Conservation (phyloP, 2,888 invertebrate species). For the Actias luna region DNA sequence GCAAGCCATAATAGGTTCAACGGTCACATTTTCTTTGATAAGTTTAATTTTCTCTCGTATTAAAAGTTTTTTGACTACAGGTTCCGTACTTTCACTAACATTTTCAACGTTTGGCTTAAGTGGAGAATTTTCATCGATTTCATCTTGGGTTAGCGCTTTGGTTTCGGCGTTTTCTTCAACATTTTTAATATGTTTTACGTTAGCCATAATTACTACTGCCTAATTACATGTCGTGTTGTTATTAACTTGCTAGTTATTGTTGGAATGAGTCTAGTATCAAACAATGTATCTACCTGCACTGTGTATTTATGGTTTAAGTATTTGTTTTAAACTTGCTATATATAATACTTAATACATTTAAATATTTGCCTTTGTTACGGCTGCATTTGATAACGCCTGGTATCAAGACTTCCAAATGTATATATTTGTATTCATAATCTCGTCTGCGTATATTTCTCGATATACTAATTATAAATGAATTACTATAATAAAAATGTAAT, state of each 20-base stretch:
- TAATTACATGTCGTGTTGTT: constrained; percentile 21
- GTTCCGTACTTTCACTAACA: constrained; percentile 28
- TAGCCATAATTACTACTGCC: constrained; percentile 21
- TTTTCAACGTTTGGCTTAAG: constrained; percentile 42
- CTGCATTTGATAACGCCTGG: constrained; percentile 33
- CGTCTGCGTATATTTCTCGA: background rate
- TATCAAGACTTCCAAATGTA: background rate
- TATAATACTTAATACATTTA: constrained; percentile 42
- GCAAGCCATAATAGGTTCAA: constrained; percentile 87
- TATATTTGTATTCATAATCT: background rate
- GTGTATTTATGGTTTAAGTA: constrained; percentile 20
- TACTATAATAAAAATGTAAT: background rate
- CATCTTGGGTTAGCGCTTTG: constrained; percentile 39
- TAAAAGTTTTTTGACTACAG: constrained; percentile 43
- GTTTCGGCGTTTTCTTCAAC: constrained; percentile 28
- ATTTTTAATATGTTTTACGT: constrained; percentile 23
- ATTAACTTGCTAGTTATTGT: constrained; percentile 19
- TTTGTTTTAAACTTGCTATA: constrained; percentile 36
- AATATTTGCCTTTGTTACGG: constrained; percentile 52
- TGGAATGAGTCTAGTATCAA: constrained; percentile 30
- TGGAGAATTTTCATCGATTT: constrained; percentile 47
- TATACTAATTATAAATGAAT: background rate
- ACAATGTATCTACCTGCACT: constrained; percentile 14
- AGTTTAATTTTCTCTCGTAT: constrained; percentile 55
- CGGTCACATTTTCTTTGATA: constrained; percentile 82